phyloP scores from a whole-genome alignment of 2,797 vertebrate genomes.

The Melanotaenia trifasciata region DNA sequence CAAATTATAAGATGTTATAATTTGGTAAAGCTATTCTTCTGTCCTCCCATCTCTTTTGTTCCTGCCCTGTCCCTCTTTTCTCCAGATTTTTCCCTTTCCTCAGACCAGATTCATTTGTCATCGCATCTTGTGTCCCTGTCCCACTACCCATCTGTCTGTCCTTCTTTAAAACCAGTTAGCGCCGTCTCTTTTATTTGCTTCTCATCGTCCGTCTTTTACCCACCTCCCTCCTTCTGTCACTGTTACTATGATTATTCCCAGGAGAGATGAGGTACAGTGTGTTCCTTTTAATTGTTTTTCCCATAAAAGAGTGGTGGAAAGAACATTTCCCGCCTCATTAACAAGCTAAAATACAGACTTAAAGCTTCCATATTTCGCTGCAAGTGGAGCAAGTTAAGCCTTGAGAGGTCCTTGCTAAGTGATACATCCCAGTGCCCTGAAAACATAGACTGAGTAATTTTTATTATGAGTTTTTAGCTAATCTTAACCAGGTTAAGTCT shows the following conservation, averaged over 20 bases:
- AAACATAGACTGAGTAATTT: background rate
- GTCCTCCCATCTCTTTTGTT: constrained; percentile 6
- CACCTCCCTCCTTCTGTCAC: constrained; percentile 8
- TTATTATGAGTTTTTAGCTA: background rate
- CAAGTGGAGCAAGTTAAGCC: background rate
- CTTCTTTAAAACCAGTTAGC: background rate
- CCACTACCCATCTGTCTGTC: constrained; percentile 7
- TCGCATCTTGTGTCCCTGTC: constrained; percentile 5
- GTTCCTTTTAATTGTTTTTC: constrained; percentile 54
- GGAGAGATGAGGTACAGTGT: constrained; percentile 24
- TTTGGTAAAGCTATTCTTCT: background rate
- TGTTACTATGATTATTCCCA: constrained; percentile 38
- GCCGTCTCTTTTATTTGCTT: constrained; percentile 25
- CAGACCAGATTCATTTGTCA: constrained; percentile 33
- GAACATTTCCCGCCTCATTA: constrained; percentile 42
- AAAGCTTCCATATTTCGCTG: constrained; percentile 5
- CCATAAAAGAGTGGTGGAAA: constrained; percentile 17
- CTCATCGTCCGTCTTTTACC: constrained; percentile 8
- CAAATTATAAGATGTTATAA: background rate
- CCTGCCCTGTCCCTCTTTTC: constrained; percentile 2
- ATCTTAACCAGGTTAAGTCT: background rate
- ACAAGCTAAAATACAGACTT: background rate
- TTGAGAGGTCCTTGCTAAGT: constrained; percentile 2
- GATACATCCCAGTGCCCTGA: background rate
- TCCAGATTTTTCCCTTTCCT: constrained; percentile 34